Base-by-base conservation (phyloP, 2,113 vertebrate genomes). In the Aegotheles bennettii region DNA sequence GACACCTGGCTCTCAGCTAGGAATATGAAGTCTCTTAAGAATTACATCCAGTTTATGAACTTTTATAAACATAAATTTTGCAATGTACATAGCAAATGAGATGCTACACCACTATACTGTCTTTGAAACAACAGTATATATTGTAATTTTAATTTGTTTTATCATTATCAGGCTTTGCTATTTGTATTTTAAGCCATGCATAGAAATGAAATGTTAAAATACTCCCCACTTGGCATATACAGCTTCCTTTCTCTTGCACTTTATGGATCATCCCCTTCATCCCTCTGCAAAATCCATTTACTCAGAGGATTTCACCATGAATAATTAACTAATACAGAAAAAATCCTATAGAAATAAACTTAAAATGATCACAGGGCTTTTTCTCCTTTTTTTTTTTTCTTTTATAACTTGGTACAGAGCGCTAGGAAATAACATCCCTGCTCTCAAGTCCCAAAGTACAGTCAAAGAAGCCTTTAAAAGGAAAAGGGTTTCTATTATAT, bases 201-300 rank as follows among this genome's bases (percentile, higher is more conserved):
- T 93, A 97, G 85, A 95, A 95, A 95, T 94, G 87, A 94, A 88
- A 91, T 69, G 89, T 85, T 95, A 95, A 94, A 96, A 95, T 91
- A 89, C 65, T 94, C 68, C 47, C 53, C 0, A 3, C 84, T 73
- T 2, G n/a, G 60, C 81, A 73, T 82, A 84, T 53, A 87, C 9
- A 93, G 63, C 57, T 91, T 63, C 50, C 29, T 83, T 94, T 95
- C 91, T 74, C 79, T 83, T 61, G 45, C 71, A 91, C 71, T 93
- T 95, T 73, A 93, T 83, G 70, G 93, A 94, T 96, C 93, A 88
- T 85, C 84, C 91, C 35, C 73, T 77, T 80, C 95, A 93, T 84
- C 64, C 73, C 79, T 77, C 78, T 80, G 75, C 12, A 4, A 95
- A 95, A 91, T 80, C 84, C 93, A 93, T 96, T 97, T 95, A 95